phyloP scores from a whole-genome alignment of 1,140 invertebrate species.

The Sinella curviseta region DNA sequence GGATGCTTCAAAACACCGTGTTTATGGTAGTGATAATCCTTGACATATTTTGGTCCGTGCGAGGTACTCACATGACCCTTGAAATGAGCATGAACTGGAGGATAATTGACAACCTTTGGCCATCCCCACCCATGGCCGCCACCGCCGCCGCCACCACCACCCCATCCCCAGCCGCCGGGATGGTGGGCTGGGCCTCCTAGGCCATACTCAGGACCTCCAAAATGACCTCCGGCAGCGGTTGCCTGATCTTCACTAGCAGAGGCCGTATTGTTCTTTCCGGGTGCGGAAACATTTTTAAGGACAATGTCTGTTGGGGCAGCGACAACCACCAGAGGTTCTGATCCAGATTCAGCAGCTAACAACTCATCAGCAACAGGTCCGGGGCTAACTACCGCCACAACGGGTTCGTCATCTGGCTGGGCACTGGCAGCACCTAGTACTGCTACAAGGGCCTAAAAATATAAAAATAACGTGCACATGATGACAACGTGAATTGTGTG shows the following conservation, averaged over 20 bases:
- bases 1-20: not conserved
- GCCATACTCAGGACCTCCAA: slow-evolving; percentile 13
- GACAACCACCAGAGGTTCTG: not conserved
- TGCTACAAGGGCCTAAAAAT: not conserved
- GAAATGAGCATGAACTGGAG: slow-evolving; percentile 16
- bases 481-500: no score
- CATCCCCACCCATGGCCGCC: slow-evolving; percentile 8
- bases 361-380: not conserved
- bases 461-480: no score
- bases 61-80: not conserved
- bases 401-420: not conserved
- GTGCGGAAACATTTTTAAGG: not conserved
- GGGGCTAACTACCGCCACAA: not conserved
- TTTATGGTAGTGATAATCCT: slow-evolving; percentile 27
- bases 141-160: not conserved
- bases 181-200: not conserved
- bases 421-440: not conserved
- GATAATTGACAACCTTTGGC: slow-evolving; percentile 23
- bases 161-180: not conserved
- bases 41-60: slow-evolving; percentile 23
- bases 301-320: not conserved
- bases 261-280: not conserved
- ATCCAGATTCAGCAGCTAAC: not conserved
- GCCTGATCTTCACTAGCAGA: slow-evolving; percentile 15
- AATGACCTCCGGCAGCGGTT: slow-evolving; percentile 15